Conservation (phyloP, 2,113 vertebrate species). For the Rhea americana region DNA sequence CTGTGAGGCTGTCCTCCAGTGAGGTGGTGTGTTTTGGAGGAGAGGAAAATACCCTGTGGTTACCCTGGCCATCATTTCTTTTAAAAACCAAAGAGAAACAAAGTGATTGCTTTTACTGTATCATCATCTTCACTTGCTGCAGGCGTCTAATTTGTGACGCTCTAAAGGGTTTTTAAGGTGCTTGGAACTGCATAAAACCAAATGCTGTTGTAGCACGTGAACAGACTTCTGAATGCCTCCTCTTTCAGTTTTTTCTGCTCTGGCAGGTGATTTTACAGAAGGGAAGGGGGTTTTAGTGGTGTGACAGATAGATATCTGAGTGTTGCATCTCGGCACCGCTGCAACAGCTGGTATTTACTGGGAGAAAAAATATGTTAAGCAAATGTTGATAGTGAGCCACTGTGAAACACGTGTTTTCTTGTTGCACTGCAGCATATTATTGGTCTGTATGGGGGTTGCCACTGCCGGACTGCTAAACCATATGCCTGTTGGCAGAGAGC, state of each 20-base stretch:
- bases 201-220: not conserved
- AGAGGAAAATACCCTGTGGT: not conserved
- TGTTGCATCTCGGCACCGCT: not conserved
- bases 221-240: not conserved
- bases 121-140: fast-evolving
- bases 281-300: not conserved
- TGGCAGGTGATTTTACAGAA: not conserved
- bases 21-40: not conserved
- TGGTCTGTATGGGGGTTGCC: not conserved
- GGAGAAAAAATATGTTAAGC: not conserved
- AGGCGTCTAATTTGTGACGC: not conserved
- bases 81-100: not conserved
- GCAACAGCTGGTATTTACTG: conserved; percentile 32
- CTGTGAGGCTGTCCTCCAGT: not conserved
- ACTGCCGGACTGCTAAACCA: not conserved
- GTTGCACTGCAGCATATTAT: not conserved
- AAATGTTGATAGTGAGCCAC: not conserved
- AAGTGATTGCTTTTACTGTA: not conserved
- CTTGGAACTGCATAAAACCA: fast-evolving
- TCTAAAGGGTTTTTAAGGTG: not conserved
- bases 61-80: not conserved
- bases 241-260: not conserved
- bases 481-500: not conserved
- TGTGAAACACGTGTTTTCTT: not conserved
- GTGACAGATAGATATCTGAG: not conserved